Evolutionary conservation across 1,140 invertebrate species (phyloP).

Genomic region (Pogonus chalceus): DNA sequence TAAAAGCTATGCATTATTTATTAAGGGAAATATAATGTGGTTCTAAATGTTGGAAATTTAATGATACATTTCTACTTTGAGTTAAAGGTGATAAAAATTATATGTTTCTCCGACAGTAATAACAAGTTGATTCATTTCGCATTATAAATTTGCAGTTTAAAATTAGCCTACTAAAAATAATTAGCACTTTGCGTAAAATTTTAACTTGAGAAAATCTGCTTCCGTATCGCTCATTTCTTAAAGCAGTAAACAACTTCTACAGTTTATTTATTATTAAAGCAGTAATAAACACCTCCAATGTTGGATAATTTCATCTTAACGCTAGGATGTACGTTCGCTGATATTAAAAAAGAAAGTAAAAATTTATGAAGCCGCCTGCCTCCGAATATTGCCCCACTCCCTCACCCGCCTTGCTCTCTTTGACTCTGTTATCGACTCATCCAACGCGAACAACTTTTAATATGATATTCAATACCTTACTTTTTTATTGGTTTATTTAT

Average conservation of each 20-base stretch:
- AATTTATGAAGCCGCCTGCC: not conserved
- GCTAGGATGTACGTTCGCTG: not conserved
- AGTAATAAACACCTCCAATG: constrained; percentile 4
- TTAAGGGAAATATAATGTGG: no score
- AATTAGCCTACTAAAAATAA: not conserved
- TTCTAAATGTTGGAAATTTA: no score
- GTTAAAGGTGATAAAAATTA: no score
- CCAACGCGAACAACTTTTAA: not conserved
- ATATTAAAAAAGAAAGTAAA: not conserved
- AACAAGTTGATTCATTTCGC: not conserved
- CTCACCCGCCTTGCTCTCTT: not conserved
- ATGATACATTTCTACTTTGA: no score
- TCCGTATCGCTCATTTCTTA: not conserved
- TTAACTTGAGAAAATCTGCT: not conserved
- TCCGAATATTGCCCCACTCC: not conserved
- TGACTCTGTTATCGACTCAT: not conserved
- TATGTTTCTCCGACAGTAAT: no score
- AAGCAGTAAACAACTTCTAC: not conserved
- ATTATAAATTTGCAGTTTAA: not conserved
- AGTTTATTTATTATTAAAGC: not conserved
- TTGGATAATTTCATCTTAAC: constrained; percentile 1
- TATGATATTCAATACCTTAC: not conserved
- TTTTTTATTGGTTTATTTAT: no score
- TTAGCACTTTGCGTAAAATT: not conserved
- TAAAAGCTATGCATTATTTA: no score